Percentiles rank a stretch among this genome's conserved stretches.
Evolutionary conservation across 2,888 invertebrate species (phyloP).

Genomic region (Lithophane socia): DNA sequence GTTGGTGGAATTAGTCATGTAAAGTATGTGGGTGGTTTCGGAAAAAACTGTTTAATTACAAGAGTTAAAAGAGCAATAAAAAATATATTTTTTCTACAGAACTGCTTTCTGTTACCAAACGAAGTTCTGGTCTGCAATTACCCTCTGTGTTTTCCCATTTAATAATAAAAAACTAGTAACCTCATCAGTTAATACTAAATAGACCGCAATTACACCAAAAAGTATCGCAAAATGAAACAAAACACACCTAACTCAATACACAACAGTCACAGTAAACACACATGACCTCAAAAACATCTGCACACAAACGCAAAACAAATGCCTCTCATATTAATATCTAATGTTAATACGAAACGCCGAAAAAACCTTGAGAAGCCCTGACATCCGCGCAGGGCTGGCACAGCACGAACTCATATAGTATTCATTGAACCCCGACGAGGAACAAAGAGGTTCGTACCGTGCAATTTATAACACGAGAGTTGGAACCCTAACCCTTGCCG

Average conservation of each 20-base stretch:
- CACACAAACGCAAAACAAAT: conserved; percentile 38
- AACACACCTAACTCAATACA: neutral
- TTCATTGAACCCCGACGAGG: conserved; percentile 63
- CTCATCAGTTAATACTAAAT: neutral
- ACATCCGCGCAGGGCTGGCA: conserved; percentile 48
- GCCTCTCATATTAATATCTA: conserved; percentile 54
- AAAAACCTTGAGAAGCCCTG: conserved; percentile 57
- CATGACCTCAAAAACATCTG: conserved; percentile 10
- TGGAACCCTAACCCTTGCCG: conserved; percentile 47
- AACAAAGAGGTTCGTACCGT: conserved; percentile 62
- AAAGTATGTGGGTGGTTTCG: neutral
- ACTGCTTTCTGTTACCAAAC: neutral
- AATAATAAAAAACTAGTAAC: neutral
- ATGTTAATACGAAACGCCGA: conserved; percentile 55
- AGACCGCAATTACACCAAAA: neutral
- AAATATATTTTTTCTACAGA: neutral
- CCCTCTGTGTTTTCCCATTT: neutral
- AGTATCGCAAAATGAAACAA: neutral
- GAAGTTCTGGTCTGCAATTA: neutral
- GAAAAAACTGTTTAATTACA: conserved; percentile 6
- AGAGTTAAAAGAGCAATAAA: neutral
- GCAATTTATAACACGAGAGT: conserved; percentile 59
- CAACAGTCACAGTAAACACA: conserved; percentile 6
- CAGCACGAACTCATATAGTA: conserved; percentile 64
- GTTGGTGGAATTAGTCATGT: conserved; percentile 12